Conservation (phyloP, 2,797 vertebrate genomes). For the Xenops minutus region DNA sequence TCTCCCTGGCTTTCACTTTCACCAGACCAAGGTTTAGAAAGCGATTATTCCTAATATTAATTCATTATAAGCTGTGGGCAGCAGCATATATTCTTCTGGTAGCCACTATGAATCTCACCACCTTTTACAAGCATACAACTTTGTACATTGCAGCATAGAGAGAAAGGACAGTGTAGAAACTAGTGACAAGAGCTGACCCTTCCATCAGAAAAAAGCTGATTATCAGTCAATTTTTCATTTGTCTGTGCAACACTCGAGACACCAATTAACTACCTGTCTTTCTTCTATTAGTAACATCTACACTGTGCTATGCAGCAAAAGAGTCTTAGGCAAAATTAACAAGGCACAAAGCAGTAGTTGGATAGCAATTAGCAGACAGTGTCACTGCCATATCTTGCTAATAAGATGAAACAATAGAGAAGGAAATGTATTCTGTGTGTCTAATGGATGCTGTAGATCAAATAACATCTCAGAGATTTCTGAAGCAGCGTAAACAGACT, state of each 20-base stretch:
- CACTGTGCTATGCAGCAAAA: neutral
- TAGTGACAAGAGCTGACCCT: neutral
- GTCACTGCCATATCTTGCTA: constrained; percentile 39
- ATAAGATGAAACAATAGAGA: constrained; percentile 46
- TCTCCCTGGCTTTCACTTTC: neutral
- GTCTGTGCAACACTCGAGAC: neutral
- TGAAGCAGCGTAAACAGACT: neutral
- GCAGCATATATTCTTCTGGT: neutral
- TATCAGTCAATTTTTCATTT: constrained; percentile 27
- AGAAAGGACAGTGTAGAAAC: neutral
- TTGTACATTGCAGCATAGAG: neutral
- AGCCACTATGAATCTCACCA: neutral
- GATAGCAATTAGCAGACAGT: constrained; percentile 53
- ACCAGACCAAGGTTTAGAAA: neutral
- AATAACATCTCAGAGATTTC: constrained; percentile 21
- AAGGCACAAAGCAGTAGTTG: constrained; percentile 36
- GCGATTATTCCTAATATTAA: neutral
- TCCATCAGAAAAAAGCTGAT: neutral
- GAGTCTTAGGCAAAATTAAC: constrained; percentile 52
- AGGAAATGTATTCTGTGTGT: constrained; percentile 12
- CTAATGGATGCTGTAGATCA: constrained; percentile 48
- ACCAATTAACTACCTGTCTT: constrained; percentile 50
- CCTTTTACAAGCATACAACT: neutral
- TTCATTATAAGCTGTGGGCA: neutral
- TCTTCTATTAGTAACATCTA: neutral